phyloP scores from a whole-genome alignment of 2,888 invertebrate genomes.

The Apoda limacodes region DNA sequence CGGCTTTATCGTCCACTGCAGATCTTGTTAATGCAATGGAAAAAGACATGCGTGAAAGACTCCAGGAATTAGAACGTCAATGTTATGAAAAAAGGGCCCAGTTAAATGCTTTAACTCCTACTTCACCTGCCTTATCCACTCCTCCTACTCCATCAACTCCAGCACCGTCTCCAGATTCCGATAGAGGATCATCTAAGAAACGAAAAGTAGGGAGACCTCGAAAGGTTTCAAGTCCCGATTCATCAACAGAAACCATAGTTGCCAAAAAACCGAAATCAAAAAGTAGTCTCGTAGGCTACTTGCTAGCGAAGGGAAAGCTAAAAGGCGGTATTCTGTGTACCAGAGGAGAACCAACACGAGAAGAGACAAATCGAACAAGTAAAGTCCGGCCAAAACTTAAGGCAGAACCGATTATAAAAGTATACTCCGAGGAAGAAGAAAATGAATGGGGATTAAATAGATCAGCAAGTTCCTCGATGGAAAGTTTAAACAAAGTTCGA shows the following conservation, averaged over 20 bases:
- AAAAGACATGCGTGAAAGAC: constrained; percentile 82
- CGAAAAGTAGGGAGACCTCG: constrained; percentile 86
- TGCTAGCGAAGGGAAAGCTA: constrained; percentile 74
- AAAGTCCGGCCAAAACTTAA: constrained; percentile 80
- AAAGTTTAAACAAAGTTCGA: constrained; percentile 60
- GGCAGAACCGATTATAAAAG: constrained; percentile 76
- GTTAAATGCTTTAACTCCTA: constrained; percentile 77
- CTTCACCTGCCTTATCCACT: constrained; percentile 48
- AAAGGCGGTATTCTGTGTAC: constrained; percentile 65
- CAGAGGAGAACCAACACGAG: constrained; percentile 64
- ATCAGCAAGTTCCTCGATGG: constrained; percentile 67
- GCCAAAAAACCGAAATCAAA: constrained; percentile 84
- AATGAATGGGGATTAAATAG: constrained; percentile 54
- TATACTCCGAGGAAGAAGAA: constrained; percentile 68
- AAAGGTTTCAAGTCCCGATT: constrained; percentile 74
- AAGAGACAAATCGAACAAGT: constrained; percentile 54
- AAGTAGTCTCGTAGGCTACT: constrained; percentile 73
- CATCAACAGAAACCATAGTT: constrained; percentile 83
- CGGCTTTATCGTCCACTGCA: constrained; percentile 57
- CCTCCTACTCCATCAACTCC: constrained; percentile 56
- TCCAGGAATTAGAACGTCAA: constrained; percentile 85
- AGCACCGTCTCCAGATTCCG: constrained; percentile 57
- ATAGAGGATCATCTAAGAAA: constrained; percentile 75
- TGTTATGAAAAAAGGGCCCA: constrained; percentile 88
- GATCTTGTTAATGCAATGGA: constrained; percentile 80